These are phyloP conservation scores for Cavia aperea DNA, from an alignment of 2,113 vertebrate genomes.

Conservation along the genomic window DNA sequence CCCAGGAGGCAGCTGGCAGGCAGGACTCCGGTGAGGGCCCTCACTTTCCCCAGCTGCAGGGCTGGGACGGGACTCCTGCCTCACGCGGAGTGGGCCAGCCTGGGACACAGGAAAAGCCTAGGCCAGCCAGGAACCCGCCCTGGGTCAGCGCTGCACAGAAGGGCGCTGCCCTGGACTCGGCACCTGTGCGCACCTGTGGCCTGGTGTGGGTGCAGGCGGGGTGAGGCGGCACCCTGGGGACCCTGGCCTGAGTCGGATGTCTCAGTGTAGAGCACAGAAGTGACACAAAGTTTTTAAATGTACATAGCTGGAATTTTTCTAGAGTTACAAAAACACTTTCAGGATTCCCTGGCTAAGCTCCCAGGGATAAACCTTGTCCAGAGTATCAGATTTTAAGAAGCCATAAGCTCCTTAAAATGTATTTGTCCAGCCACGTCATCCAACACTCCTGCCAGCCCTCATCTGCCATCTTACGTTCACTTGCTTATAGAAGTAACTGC, in stretches of 20 bases:
- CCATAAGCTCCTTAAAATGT: not conserved
- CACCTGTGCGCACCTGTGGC: not conserved
- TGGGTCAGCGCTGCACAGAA: not conserved
- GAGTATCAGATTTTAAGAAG: not conserved
- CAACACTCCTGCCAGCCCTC: not conserved
- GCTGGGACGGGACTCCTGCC: not conserved
- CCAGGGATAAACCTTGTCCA: not conserved
- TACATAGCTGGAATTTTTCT: not conserved
- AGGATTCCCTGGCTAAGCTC: not conserved
- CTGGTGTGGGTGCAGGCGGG: not conserved
- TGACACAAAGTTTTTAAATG: not conserved
- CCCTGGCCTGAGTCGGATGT: not conserved
- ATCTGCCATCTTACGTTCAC: not conserved
- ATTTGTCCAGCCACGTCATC: not conserved
- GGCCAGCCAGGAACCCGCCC: no score
- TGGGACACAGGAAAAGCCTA: accelerated
- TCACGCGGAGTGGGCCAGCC: not conserved
- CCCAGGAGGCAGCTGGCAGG: not conserved
- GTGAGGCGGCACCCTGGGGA: not conserved
- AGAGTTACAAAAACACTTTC: constrained; percentile 6
- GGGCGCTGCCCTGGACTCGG: not conserved
- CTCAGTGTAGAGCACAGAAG: not conserved
- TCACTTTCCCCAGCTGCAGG: no score
- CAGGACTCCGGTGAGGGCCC: not conserved
- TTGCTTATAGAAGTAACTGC: not conserved